Base-by-base conservation (phyloP, 1,140 invertebrate species). In the Atta texana region DNA sequence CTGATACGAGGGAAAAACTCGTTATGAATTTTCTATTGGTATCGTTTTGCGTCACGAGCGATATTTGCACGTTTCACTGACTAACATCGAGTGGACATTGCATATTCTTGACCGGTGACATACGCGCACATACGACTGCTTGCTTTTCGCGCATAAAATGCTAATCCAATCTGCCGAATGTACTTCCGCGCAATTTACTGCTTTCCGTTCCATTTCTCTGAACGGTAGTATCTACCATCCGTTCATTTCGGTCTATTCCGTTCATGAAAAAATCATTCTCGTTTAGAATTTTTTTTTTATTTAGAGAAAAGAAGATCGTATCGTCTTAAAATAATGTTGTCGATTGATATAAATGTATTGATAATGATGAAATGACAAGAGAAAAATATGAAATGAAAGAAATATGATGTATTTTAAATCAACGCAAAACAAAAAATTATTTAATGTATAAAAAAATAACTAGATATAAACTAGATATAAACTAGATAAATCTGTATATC, bases 101-200 rank as follows among this genome's bases (percentile, higher is more conserved):
- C 49, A 63, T 39, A 44, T n/a, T 31, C 49, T 55, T n/a, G 59
- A 28, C 49, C 7, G 28, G 76, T 66, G 63, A 77, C 75, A 12
- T 49, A 66, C 21, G 16, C 31, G 34, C 14, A 59, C 66, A 81
- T 5, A 39, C n/a, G 18, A 53, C 18, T 55, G 28, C 10, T 31
- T 14, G 61, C 44, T 28, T 61, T 74, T 61, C 68, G 39, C 68
- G 18, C 31, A 82, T 82, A 82, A 82, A 82, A 82, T 82, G 68
- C 39, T 82, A 82, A 82, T 82, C 28, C 68, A 82, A 82, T 82
- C 68, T 53, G 80, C 24, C 80, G 55, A 82, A 81, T 81, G 80
- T 82, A 82, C 80, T 82, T 82, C 80, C 80, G 14, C 28, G 68
- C 68, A 74, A 82, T 82, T 82, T 82, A 82, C 80, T 34, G 69